Percentiles rank a stretch among this genome's conserved stretches.
phyloP scores from a whole-genome alignment of 2,888 invertebrate species.

The Cantharis rustica region DNA sequence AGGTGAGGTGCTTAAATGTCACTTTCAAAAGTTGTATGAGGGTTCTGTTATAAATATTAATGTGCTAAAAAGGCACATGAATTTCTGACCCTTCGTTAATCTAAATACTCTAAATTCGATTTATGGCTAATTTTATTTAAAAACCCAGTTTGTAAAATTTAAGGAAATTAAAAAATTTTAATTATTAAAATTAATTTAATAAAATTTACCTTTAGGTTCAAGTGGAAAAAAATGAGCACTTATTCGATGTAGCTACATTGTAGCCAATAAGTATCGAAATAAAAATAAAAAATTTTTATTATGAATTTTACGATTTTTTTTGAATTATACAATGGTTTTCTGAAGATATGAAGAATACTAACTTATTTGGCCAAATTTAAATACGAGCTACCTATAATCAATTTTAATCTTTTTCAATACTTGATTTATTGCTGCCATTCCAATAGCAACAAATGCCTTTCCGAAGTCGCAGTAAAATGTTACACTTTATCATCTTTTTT shows the following conservation, averaged over 20 bases:
- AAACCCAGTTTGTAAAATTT: not conserved
- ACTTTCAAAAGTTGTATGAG: no score
- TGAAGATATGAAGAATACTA: not conserved
- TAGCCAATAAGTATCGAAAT: no score
- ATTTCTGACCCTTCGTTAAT: not conserved
- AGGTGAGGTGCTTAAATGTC: not conserved
- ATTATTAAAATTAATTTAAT: no score
- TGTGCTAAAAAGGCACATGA: not conserved
- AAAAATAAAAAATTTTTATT: no score
- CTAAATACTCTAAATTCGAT: not conserved
- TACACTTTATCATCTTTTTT: not conserved
- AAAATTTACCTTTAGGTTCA: no score
- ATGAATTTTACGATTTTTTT: not conserved
- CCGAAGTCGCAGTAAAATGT: not conserved
- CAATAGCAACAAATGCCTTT: not conserved
- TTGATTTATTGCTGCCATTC: not conserved
- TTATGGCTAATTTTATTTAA: not conserved
- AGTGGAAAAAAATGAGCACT: no score
- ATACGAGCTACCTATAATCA: not conserved
- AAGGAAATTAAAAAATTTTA: no score
- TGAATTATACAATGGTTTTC: not conserved
- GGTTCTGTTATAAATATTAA: not conserved
- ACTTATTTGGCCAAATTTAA: not conserved
- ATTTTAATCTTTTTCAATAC: not conserved
- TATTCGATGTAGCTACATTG: no score